Conservation (phyloP, 2,113 vertebrate species). For the Nymphicus hollandicus region DNA sequence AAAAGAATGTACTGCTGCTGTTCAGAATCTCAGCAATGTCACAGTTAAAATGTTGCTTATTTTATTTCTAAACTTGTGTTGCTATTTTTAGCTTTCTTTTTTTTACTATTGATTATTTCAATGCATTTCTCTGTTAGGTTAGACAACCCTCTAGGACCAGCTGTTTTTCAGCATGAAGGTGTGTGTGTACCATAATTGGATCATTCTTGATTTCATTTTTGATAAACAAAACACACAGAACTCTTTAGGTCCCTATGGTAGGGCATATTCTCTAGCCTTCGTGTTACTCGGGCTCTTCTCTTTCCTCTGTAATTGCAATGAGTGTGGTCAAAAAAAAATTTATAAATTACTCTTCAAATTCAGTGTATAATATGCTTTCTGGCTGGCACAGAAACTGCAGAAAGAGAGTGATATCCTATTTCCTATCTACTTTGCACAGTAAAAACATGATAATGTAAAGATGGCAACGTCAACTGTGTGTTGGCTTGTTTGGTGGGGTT, state of each 20-base stretch:
- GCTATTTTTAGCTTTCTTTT: not conserved
- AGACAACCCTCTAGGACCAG: not conserved
- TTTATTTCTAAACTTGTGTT: not conserved
- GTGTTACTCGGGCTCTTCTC: not conserved
- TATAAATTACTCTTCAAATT: not conserved
- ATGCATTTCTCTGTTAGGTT: not conserved
- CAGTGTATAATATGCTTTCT: not conserved
- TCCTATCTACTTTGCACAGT: not conserved
- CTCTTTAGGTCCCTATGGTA: not conserved
- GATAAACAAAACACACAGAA: not conserved
- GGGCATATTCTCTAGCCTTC: not conserved
- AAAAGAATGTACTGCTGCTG: not conserved
- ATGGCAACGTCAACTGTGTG: not conserved
- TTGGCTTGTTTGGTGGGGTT: not conserved
- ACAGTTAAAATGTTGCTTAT: not conserved
- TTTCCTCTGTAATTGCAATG: not conserved
- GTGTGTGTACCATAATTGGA: not conserved
- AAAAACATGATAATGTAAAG: not conserved
- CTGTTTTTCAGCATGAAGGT: not conserved
- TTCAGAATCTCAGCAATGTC: not conserved
- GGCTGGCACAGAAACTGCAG: not conserved
- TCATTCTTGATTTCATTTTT: not conserved
- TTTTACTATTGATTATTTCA: not conserved
- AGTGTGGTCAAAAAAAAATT: not conserved
- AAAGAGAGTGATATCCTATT: not conserved